A percentile compares a stretch with the other conserved stretches of the same genome.
Conservation (phyloP, 2,113 vertebrate species). For the Scophthalmus maximus region DNA sequence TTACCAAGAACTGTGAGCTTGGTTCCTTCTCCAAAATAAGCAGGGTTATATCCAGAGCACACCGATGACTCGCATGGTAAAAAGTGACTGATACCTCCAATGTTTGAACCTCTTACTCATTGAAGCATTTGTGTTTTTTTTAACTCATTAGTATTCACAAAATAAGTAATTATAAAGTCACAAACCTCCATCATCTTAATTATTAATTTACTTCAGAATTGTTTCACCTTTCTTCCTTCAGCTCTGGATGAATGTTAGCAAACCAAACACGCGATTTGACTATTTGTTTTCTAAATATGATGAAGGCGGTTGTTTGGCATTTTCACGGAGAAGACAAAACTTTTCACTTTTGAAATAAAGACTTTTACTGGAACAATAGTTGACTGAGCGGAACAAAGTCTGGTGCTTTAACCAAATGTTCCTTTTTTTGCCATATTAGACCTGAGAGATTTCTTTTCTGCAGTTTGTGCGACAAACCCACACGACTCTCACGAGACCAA, state of each 20-base stretch:
- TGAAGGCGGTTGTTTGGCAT: too few species aligned
- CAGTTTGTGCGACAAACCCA: neutral
- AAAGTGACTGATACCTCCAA: conserved; percentile 12
- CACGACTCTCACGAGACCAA: neutral
- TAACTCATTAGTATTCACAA: neutral
- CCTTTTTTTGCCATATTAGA: neutral
- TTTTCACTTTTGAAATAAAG: neutral
- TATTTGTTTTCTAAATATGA: neutral
- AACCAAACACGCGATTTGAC: neutral
- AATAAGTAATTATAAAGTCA: neutral
- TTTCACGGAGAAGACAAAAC: too few species aligned
- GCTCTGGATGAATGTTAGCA: neutral
- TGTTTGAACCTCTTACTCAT: neutral
- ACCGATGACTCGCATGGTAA: conserved; percentile 3
- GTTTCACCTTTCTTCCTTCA: neutral
- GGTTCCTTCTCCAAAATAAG: conserved; percentile 76
- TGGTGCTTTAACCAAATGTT: neutral
- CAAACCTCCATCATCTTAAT: neutral
- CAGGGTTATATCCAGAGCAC: conserved; percentile 46
- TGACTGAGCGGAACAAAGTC: neutral
- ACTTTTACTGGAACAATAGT: neutral
- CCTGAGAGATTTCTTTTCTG: neutral
- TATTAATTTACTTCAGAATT: neutral
- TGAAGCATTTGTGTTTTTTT: neutral
- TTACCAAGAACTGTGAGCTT: conserved; percentile 68